Conservation (phyloP, 2,797 vertebrate species). For the Pterois miles region DNA sequence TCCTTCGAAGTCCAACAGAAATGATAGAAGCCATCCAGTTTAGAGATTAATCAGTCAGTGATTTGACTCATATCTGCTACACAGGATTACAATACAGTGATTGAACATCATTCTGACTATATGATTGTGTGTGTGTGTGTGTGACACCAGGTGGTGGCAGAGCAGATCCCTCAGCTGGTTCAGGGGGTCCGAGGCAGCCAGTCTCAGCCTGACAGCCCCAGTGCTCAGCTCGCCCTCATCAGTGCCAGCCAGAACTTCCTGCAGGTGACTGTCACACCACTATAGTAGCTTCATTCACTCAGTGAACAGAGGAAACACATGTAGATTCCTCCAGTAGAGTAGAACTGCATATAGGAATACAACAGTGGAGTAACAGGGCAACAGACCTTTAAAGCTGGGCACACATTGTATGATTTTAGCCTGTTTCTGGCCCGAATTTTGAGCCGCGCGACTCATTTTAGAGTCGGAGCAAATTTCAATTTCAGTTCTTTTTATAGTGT, state of each 20-base stretch:
- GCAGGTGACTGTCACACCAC: slow-evolving; percentile 82
- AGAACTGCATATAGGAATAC: no score
- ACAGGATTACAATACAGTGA: neutral
- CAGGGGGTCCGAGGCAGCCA: slow-evolving; percentile 97
- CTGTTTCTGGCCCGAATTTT: no score
- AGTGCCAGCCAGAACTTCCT: slow-evolving; percentile 97
- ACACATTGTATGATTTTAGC: no score
- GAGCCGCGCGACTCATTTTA: no score
- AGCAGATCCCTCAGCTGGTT: slow-evolving; percentile 97
- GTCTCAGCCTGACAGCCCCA: slow-evolving; percentile 96
- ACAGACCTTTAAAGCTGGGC: no score
- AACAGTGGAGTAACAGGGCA: neutral
- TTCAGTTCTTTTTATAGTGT: neutral
- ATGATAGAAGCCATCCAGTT: neutral
- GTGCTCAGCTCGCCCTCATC: slow-evolving; percentile 95
- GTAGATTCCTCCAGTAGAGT: neutral
- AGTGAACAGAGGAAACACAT: neutral
- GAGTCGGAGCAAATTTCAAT: no score
- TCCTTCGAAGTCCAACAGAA: neutral
- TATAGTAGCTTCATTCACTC: neutral
- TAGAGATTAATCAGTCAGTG: neutral
- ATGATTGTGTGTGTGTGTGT: neutral
- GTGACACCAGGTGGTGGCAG: slow-evolving; percentile 88
- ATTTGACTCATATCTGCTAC: neutral
- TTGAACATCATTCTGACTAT: neutral